Evolutionary conservation across 1,140 invertebrate genomes (phyloP), one percentile per base, ranked within the genome.

Genomic region (Eurosta solidaginis): DNA sequence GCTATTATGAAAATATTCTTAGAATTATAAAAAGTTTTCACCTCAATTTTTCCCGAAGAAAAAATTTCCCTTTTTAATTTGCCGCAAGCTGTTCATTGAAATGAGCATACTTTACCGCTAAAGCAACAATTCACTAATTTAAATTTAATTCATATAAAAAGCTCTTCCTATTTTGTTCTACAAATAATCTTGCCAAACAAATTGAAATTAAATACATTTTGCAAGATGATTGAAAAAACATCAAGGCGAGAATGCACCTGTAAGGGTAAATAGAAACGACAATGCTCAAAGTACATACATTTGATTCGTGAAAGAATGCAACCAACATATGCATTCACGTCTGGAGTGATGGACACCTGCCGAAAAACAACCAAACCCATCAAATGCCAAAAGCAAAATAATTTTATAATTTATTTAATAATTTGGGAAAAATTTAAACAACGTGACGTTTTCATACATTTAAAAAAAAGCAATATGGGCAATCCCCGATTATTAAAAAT

Each of bases 161-260:
- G 6, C 4, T 20, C 10, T n/a, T n/a, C n/a, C n/a, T 2, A 0
- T 25, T 52, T 25, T 25, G 25, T 40, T 9, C 33, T 33, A 20
- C 33, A 22, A 2, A 7, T 7, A 20, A 52, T 52, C 22, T 68
- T 40, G 27, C 10, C 49, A 68, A 68, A 68, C 29, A 22, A 2
- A 1, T 12, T 9, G 59, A 40, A 68, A 59, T 59, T n/a, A 68
- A 68, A 10, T 33, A 68, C n/a, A n/a, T n/a, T 68, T 68, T 42
- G 59, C 36, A n/a, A 68, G 59, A 68, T 68, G 29, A 59, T 59
- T 59, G 54, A 59, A 17, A 59, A 59, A 59, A 59, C 54, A 59
- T 59, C 54, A 68, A 68, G 20, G 33, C 9, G 36, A 68, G 40
- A 40, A 68, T 40, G n/a, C 33, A 68, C 59, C 59, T 68, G 59